Base-by-base conservation (phyloP, 2,797 vertebrate species). In the Sebastes itinus region DNA sequence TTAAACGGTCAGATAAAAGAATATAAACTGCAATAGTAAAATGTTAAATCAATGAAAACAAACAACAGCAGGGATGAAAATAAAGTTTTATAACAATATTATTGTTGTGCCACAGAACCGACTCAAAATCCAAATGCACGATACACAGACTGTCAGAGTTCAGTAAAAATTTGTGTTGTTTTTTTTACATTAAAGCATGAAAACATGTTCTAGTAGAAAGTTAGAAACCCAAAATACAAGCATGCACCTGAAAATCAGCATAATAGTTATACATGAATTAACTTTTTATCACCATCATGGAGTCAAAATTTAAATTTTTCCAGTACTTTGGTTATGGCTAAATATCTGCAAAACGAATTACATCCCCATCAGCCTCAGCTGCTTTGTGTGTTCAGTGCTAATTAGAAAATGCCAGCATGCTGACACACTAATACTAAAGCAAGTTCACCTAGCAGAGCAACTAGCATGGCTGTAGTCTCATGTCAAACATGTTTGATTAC, bases 241-340 rank as follows among this genome's bases (percentile, higher is more conserved):
- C 0, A 16, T 16, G 14, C 38, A 42, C 38, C 38, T 16, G 1
- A 42, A 42, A 42, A 42, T 16, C 14, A 42, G 38, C 38, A 42
- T 42, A 42, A 42, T 42, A 42, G 38, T 14, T 38, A 38, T 38
- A 38, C 13, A 38, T 38, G 0, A 38, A 38, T 0, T 0, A 52
- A 52, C 3, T 52, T 52, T 52, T 9, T 0, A 52, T 49, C 1
- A 0, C 46, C 46, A 49, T 49, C 7, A n/a, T 52, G 7, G 20
- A 52, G 46, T 52, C 46, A 18, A 52, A 20, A 52, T n/a, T 52
- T n/a, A 0, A 52, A 52, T 52, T 9, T 52, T 0, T 4, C 49
- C 49, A n/a, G 4, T 52, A n/a, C 49, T 52, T 5, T 4, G 2
- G 1, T 52, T n/a, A 52, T 52, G 49, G 49, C 20, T 20, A n/a